These are phyloP conservation scores for Drosophila kurseongensis DNA, from an alignment of 1,140 invertebrate genomes.

Conservation along the genomic window DNA sequence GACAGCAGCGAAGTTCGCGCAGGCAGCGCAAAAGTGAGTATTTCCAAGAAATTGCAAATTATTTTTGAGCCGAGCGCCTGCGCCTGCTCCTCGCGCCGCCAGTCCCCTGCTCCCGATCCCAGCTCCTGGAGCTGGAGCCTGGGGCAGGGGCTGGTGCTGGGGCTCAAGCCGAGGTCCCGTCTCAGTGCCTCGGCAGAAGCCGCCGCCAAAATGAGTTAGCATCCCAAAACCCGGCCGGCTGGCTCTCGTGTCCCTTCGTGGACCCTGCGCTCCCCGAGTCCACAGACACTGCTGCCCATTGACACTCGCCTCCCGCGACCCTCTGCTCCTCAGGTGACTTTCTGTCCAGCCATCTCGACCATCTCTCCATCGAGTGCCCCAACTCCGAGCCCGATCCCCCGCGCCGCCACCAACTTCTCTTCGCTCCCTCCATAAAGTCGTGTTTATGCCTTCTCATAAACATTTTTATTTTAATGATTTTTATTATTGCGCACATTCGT, in stretches of 20 bases:
- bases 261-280: conserved; percentile 32
- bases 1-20: conserved; percentile 65
- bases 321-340: conserved; percentile 15
- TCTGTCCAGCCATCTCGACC: conserved; percentile 21
- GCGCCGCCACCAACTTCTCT: conserved; percentile 7
- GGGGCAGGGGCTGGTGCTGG: conserved; percentile 6
- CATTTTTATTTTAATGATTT: conserved; percentile 84
- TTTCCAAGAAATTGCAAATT: conserved; percentile 83
- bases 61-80: conserved; percentile 82
- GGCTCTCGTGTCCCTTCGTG: conserved; percentile 19
- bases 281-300: conserved; percentile 65
- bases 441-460: conserved; percentile 83
- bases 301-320: conserved; percentile 39
- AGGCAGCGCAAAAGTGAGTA: conserved; percentile 75
- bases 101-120: conserved; percentile 1
- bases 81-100: conserved; percentile 43
- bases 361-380: conserved; percentile 65
- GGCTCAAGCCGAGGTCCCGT: conserved; percentile 9
- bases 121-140: conserved; percentile 23
- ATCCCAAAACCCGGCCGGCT: conserved; percentile 59
- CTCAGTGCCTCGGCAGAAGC: conserved; percentile 45
- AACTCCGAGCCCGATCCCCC: conserved; percentile 20
- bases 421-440: conserved; percentile 57
- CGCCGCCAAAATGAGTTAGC: conserved; percentile 81
- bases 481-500: conserved; percentile 83